phyloP scores from a whole-genome alignment of 2,113 vertebrate genomes.

The Phylloscopus whistleri region DNA sequence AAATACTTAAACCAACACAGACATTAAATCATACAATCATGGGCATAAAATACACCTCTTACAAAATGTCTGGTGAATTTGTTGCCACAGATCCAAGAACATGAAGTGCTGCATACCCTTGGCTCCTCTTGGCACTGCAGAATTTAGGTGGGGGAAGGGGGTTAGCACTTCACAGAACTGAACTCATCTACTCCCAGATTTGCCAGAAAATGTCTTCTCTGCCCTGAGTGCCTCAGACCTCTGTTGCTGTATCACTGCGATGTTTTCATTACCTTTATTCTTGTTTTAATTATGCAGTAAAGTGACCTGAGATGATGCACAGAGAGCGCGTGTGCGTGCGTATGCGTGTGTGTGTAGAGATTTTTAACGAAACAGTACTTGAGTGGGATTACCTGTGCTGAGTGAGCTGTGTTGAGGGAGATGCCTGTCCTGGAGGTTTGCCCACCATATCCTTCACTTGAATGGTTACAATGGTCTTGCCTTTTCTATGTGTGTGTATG shows the following conservation, averaged over 20 bases:
- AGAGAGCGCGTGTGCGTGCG: background rate
- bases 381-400: constrained; percentile 39
- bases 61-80: constrained; percentile 31
- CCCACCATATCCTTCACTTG: constrained; percentile 33
- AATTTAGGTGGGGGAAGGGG: background rate
- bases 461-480: constrained; percentile 47
- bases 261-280: constrained; percentile 70
- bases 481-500: constrained; percentile 35
- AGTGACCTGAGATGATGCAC: constrained; percentile 61
- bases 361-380: constrained; percentile 66
- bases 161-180: background rate
- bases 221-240: constrained; percentile 76
- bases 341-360: background rate
- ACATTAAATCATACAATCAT: constrained; percentile 45
- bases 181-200: background rate
- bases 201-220: constrained; percentile 59
- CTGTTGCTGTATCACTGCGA: constrained; percentile 64
- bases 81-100: background rate
- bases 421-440: constrained; percentile 46
- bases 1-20: constrained; percentile 15
- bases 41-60: constrained; percentile 39
- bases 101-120: background rate
- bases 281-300: constrained; percentile 72
- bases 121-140: constrained; percentile 12
- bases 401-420: constrained; percentile 62